Conservation (phyloP, 1,140 invertebrate genomes). For the Cyclargus thomasi region DNA sequence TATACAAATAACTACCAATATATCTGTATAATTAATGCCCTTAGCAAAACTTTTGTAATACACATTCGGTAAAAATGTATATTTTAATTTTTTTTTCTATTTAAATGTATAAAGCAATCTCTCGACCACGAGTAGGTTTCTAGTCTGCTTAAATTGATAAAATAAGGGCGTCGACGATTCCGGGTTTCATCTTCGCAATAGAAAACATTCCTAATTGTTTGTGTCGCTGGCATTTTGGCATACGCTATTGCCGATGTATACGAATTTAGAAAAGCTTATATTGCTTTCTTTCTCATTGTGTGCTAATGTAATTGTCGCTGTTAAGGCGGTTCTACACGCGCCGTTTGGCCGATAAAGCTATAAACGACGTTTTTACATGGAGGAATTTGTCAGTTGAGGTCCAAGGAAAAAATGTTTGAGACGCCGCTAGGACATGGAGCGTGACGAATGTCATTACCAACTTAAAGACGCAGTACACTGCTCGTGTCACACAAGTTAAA, state of each 20-base stretch:
- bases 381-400: constrained; percentile 2
- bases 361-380: constrained; percentile 16
- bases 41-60: no score
- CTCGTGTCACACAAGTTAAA: constrained; percentile 7
- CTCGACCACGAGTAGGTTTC: no score
- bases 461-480: constrained; percentile 18
- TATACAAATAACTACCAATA: constrained; percentile 54
- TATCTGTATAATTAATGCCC: neutral
- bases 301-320: constrained; percentile 57
- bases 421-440: constrained; percentile 14
- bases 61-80: constrained; percentile 45
- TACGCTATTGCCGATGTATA: constrained; percentile 64
- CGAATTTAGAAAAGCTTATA: constrained; percentile 65
- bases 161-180: constrained; percentile 33
- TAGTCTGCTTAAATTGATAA: no score
- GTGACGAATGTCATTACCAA: constrained; percentile 23
- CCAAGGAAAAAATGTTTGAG: constrained; percentile 12
- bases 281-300: constrained; percentile 60
- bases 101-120: constrained; percentile 16
- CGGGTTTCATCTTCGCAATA: constrained; percentile 55
- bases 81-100: no score
- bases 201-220: constrained; percentile 67
- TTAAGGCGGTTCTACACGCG: constrained; percentile 25
- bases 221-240: constrained; percentile 65
- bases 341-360: constrained; percentile 12